A percentile compares a stretch with the other conserved stretches of the same genome.
These are phyloP conservation scores for Acanthiza pusilla DNA, from an alignment of 2,797 vertebrate species.

Conservation along the genomic window DNA sequence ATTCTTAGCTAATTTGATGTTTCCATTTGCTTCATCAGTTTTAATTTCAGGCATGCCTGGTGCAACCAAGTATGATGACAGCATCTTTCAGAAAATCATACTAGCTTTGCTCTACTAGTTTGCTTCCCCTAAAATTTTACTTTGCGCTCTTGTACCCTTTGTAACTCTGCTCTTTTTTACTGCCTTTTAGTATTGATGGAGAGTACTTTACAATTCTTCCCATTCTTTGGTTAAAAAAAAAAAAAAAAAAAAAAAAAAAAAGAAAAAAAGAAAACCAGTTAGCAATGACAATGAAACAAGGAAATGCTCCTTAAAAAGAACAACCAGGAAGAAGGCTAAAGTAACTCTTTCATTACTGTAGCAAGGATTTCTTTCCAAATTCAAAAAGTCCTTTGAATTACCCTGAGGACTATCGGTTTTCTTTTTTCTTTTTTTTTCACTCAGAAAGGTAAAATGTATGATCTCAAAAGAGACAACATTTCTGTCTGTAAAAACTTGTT, in stretches of 20 bases:
- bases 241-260: background rate
- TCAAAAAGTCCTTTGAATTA: background rate
- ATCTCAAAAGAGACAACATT: background rate
- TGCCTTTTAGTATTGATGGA: background rate
- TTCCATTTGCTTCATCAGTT: slow-evolving; percentile 8
- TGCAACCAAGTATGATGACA: background rate
- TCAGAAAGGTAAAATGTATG: fast-evolving
- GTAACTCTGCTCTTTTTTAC: background rate
- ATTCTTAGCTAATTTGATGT: background rate
- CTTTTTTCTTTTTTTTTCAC: background rate
- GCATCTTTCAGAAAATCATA: background rate
- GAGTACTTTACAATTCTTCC: background rate
- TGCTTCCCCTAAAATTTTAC: background rate
- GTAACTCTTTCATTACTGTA: background rate
- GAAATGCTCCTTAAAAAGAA: background rate
- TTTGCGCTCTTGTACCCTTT: background rate
- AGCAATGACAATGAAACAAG: background rate
- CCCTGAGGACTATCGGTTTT: background rate
- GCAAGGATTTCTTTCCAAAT: background rate
- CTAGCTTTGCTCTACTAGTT: background rate
- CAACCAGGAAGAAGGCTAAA: background rate
- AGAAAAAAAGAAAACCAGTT: background rate
- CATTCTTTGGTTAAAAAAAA: background rate
- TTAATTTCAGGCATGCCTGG: background rate
- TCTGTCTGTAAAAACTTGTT: background rate